phyloP scores from a whole-genome alignment of 2,113 vertebrate genomes.

The Cisticola juncidis region DNA sequence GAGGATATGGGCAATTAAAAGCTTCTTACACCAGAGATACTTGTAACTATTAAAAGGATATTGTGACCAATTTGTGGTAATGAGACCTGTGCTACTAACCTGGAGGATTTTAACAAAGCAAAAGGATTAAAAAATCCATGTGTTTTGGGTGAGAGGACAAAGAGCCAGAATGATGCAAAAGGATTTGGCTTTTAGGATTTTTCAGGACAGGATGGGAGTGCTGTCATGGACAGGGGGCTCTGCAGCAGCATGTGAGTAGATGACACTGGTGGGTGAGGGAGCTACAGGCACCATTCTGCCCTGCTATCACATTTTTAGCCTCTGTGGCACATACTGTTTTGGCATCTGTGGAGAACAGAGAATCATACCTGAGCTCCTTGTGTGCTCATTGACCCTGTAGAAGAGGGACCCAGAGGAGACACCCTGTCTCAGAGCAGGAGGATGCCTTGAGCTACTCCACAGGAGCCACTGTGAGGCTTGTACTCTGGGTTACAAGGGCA shows the following conservation, averaged over 20 bases:
- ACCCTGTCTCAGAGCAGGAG: neutral
- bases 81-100: neutral
- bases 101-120: neutral
- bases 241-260: neutral
- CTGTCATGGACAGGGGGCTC: neutral
- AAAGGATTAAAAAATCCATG: neutral
- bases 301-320: neutral
- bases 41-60: neutral
- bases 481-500: neutral
- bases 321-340: neutral
- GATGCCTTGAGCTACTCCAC: neutral
- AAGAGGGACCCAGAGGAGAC: neutral
- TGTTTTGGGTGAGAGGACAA: neutral
- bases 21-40: neutral
- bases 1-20: constrained; percentile 23
- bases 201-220: neutral
- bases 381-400: neutral
- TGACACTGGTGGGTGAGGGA: neutral
- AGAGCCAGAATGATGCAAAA: neutral
- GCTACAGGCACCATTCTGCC: neutral
- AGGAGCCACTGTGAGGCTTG: neutral
- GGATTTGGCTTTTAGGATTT: neutral
- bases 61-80: neutral
- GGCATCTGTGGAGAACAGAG: neutral
- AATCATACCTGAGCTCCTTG: neutral